phyloP scores from a whole-genome alignment of 2,113 vertebrate genomes.

The Dinomys branickii region DNA sequence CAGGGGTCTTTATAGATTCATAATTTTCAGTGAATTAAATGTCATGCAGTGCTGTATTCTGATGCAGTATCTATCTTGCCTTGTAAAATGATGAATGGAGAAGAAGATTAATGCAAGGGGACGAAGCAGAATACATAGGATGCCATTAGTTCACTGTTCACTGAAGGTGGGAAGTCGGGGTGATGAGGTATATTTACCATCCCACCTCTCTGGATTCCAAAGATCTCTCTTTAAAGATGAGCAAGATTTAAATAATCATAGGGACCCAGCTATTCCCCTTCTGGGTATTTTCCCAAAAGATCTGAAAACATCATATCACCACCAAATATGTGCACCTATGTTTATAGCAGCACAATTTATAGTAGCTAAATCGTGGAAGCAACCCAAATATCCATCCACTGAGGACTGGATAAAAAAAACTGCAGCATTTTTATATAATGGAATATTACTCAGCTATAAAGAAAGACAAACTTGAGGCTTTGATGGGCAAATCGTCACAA shows the following conservation, averaged over 20 bases:
- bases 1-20: background rate
- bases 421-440: too few relatives aligned
- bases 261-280: too few relatives aligned
- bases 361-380: too few relatives aligned
- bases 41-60: background rate
- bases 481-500: too few relatives aligned
- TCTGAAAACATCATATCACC: too few relatives aligned
- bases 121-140: background rate
- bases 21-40: background rate
- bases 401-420: too few relatives aligned
- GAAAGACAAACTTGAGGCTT: too few relatives aligned
- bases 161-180: background rate
- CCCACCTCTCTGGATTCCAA: background rate
- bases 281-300: too few relatives aligned
- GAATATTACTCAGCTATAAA: too few relatives aligned
- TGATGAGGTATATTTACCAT: background rate
- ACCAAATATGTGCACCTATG: too few relatives aligned
- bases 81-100: background rate
- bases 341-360: too few relatives aligned
- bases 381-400: too few relatives aligned
- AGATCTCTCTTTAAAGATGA: background rate
- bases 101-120: background rate
- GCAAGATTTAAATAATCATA: background rate
- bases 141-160: background rate
- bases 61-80: background rate